Base-by-base conservation (phyloP, 2,797 vertebrate genomes). In the Sphenopsis melanotis region DNA sequence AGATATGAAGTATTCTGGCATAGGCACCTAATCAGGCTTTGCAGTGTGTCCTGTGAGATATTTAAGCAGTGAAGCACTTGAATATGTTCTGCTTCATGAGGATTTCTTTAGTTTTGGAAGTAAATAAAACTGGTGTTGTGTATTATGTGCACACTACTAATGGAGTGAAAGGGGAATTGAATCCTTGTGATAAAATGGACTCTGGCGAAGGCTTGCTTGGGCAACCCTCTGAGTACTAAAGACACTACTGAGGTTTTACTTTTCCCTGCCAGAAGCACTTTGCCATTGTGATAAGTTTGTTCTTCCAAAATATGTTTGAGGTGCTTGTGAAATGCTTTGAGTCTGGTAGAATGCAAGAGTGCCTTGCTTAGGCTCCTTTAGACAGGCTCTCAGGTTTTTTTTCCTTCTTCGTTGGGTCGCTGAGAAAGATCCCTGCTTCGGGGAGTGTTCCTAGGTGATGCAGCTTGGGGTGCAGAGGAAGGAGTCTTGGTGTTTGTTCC, bases 121-220 rank as follows among this genome's bases (percentile, higher is more conserved):
- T 65, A 84, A 91, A 81, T 78, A 52, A 79, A 91, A 41, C n/a
- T 55, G 10, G 21, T 30, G 15, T 63, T 77, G 11, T 7, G 0
- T 92, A 65, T 71, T 59, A 37, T 0, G 0, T 39, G 52, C 34
- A 12, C 0, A 0, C 61, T 60, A 3, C 36, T 87, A 86, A 71
- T 23, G 21, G 34, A 74, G 76, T 3, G 1, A 46, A 76, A 61
- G 15, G 36, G 50, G 36, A 89, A 27, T 61, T 79, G 50, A 79
- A 59, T 84, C 19, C 12, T 52, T 44, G 23, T 0, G 1, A 37
- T 81, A 50, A 86, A 80, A 47, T 41, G 47, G 70, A 30, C 1
- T 1, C 34, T 68, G 61, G 30, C 63, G 42, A 65, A 41, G 53
- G 15, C 36, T 92, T 92, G 19, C 56, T 82, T 86, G 79, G 68